Evolutionary conservation across 2,888 invertebrate genomes (phyloP).

Genomic region (Drosophila siamana): DNA sequence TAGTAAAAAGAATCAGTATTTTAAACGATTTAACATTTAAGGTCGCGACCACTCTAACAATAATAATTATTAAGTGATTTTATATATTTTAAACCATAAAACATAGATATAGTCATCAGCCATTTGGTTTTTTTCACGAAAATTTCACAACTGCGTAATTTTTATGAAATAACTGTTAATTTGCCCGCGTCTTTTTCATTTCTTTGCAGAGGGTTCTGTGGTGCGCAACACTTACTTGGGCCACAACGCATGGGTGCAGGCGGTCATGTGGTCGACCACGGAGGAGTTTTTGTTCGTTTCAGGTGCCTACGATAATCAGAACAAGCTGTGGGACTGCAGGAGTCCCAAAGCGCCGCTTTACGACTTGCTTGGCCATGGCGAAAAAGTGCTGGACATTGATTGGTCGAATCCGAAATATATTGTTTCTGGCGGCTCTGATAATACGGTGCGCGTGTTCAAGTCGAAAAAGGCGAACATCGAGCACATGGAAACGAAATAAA

Average conservation of each 20-base stretch:
- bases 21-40: too few species aligned
- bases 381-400: conserved; percentile 96
- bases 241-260: conserved; percentile 96
- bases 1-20: too few species aligned
- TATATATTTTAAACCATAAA: too few species aligned
- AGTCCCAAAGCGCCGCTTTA: conserved; percentile 96
- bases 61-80: too few species aligned
- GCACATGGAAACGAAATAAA: conserved; percentile 58
- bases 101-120: too few species aligned
- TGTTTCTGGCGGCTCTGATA: conserved; percentile 97
- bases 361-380: conserved; percentile 96
- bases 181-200: too few species aligned
- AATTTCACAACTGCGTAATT: too few species aligned
- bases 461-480: conserved; percentile 83
- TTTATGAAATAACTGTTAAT: too few species aligned
- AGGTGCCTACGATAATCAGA: conserved; percentile 94
- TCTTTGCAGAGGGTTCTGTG: conserved; percentile 91
- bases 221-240: conserved; percentile 94
- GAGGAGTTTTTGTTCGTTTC: conserved; percentile 95
- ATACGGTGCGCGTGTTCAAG: conserved; percentile 95
- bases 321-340: conserved; percentile 98
- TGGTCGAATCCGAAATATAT: conserved; percentile 95
- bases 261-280: conserved; percentile 94
- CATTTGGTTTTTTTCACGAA: too few species aligned
- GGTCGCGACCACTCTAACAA: too few species aligned